phyloP scores from a whole-genome alignment of 2,888 invertebrate species.

The Agonopterix subpropinquella region DNA sequence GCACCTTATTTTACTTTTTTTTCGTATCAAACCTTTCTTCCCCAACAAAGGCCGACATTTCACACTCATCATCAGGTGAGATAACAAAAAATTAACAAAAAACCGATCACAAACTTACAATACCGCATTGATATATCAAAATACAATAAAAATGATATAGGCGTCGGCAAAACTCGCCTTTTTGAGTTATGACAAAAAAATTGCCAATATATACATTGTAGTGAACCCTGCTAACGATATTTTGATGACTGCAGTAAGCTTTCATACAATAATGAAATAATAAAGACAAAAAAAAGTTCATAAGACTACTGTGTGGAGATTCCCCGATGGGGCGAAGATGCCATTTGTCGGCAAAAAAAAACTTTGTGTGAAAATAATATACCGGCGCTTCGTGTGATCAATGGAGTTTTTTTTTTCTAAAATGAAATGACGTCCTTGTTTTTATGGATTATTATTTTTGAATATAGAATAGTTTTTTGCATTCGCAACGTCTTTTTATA shows the following conservation, averaged over 20 bases:
- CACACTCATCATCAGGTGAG: not conserved
- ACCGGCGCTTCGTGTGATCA: constrained; percentile 7
- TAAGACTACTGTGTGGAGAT: constrained; percentile 33
- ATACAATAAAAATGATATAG: constrained; percentile 40
- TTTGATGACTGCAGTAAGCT: constrained; percentile 59
- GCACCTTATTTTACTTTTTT: not conserved
- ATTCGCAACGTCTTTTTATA: not conserved
- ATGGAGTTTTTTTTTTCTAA: not conserved
- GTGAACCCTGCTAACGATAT: constrained; percentile 55
- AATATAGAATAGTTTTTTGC: no score
- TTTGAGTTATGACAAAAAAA: constrained; percentile 67
- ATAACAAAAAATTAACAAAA: constrained; percentile 16
- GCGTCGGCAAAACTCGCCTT: constrained; percentile 32
- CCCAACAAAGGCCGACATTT: no score
- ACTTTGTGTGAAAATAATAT: constrained; percentile 14
- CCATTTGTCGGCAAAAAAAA: constrained; percentile 22
- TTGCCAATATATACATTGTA: constrained; percentile 56
- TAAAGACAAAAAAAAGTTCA: constrained; percentile 38
- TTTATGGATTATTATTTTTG: no score
- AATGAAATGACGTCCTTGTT: no score
- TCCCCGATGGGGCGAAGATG: constrained; percentile 19
- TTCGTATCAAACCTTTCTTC: no score
- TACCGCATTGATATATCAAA: constrained; percentile 35
- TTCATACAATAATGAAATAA: constrained; percentile 57
- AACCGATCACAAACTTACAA: constrained; percentile 18